These are phyloP conservation scores for Calcarius lapponicus DNA, from an alignment of 2,797 vertebrate species.

Conservation along the genomic window DNA sequence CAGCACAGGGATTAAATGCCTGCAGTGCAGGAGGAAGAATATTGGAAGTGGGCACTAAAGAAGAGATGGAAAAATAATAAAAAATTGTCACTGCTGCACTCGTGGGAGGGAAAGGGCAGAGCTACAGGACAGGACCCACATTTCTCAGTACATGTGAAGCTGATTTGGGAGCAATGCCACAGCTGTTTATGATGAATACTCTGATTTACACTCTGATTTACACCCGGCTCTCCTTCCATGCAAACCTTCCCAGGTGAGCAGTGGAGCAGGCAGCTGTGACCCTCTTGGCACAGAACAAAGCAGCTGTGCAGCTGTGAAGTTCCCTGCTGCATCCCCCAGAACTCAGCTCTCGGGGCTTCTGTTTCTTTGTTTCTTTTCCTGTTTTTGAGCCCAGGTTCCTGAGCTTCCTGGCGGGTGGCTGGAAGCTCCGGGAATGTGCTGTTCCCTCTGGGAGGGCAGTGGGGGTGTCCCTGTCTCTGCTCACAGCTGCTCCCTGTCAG, in stretches of 20 bases:
- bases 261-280: not conserved
- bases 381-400: not conserved
- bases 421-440: not conserved
- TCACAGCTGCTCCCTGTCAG: not conserved
- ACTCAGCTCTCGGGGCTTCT: not conserved
- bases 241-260: not conserved
- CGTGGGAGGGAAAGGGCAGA: not conserved
- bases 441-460: not conserved
- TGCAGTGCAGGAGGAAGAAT: not conserved
- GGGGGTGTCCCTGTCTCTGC: not conserved
- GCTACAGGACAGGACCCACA: not conserved
- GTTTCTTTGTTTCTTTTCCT: not conserved
- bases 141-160: not conserved
- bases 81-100: not conserved
- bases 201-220: not conserved
- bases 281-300: not conserved
- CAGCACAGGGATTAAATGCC: not conserved
- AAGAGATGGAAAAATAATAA: not conserved
- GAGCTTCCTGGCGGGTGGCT: not conserved
- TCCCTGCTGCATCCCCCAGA: fast-evolving
- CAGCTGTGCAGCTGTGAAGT: not conserved
- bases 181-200: not conserved
- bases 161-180: not conserved
- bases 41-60: not conserved
- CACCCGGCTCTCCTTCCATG: not conserved